These are phyloP conservation scores for Toxotes chatareus DNA, from an alignment of 2,113 vertebrate species.

Conservation along the genomic window DNA sequence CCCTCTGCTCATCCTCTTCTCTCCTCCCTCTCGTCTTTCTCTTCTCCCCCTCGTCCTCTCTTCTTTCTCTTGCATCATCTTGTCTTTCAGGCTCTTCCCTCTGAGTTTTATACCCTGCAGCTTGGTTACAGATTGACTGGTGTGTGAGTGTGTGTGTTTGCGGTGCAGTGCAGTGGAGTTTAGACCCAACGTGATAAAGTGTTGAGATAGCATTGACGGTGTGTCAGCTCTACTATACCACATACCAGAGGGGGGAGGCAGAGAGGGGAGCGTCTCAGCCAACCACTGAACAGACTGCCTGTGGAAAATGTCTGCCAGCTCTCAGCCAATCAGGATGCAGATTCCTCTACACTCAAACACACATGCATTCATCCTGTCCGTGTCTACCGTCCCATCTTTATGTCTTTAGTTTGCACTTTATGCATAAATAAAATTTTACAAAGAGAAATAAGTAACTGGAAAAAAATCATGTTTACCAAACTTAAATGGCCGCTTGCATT, in stretches of 20 bases:
- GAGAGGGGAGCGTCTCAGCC: constrained; percentile 52
- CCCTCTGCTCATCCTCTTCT: constrained; percentile 4
- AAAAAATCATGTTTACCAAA: no score
- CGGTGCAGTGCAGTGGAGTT: constrained; percentile 50
- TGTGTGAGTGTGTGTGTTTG: constrained; percentile 14
- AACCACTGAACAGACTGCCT: constrained; percentile 44
- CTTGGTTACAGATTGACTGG: constrained; percentile 54
- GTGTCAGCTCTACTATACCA: constrained; percentile 63
- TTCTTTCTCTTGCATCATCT: constrained; percentile 48
- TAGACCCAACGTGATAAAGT: constrained; percentile 72
- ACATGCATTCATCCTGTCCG: constrained; percentile 27
- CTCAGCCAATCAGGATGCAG: constrained; percentile 69
- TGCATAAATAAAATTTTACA: no score
- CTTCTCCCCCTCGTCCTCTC: background rate
- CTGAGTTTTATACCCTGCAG: background rate
- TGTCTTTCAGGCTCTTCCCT: constrained; percentile 21
- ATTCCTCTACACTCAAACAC: constrained; percentile 53
- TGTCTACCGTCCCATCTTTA: background rate
- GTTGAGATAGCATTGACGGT: constrained; percentile 68
- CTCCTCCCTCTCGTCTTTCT: background rate
- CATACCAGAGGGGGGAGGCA: constrained; percentile 56
- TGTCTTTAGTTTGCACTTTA: background rate
- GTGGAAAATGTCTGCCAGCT: constrained; percentile 68
- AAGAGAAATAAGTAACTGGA: no score
- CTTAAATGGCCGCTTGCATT: no score